Conservation (phyloP, 2,888 invertebrate genomes). For the Hypselothyrea guttata region DNA sequence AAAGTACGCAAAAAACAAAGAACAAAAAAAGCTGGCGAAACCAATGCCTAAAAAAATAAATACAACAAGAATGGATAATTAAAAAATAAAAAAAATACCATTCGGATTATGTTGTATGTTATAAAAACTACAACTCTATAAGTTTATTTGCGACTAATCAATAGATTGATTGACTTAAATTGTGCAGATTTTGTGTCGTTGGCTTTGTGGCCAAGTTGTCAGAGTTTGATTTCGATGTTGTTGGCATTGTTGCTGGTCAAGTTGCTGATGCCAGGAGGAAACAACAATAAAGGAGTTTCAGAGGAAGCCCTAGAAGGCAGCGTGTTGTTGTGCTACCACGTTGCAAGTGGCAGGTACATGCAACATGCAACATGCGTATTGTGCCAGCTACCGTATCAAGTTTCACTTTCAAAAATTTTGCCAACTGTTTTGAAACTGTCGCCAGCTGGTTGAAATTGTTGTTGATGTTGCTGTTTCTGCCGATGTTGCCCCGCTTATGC, state of each 20-base stretch:
- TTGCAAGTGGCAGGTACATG: conserved; percentile 21
- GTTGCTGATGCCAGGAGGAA: conserved; percentile 41
- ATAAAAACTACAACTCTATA: no score
- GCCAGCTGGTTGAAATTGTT: conserved; percentile 36
- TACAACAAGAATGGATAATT: conserved; percentile 3
- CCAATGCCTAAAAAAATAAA: conserved; percentile 1
- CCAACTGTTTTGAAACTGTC: conserved; percentile 57
- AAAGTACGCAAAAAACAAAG: conserved; percentile 18
- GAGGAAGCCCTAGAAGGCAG: conserved; percentile 43
- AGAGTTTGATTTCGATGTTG: conserved; percentile 42
- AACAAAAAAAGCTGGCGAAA: conserved; percentile 10
- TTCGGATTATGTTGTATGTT: no score
- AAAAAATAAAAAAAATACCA: no score
- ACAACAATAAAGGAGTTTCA: conserved; percentile 37
- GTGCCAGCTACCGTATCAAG: conserved; percentile 49
- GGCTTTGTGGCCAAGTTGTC: conserved; percentile 14
- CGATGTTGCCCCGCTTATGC: conserved; percentile 46
- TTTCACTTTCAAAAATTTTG: conserved; percentile 66
- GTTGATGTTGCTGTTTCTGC: conserved; percentile 8
- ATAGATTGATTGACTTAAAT: no score
- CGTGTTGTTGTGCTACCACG: conserved; percentile 39
- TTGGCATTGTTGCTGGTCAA: conserved; percentile 31
- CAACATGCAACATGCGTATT: conserved; percentile 21
- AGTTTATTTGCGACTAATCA: background rate
- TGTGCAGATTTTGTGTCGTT: no score